Base-by-base conservation (phyloP, 2,888 invertebrate species). In the Agapetus fuscipes region DNA sequence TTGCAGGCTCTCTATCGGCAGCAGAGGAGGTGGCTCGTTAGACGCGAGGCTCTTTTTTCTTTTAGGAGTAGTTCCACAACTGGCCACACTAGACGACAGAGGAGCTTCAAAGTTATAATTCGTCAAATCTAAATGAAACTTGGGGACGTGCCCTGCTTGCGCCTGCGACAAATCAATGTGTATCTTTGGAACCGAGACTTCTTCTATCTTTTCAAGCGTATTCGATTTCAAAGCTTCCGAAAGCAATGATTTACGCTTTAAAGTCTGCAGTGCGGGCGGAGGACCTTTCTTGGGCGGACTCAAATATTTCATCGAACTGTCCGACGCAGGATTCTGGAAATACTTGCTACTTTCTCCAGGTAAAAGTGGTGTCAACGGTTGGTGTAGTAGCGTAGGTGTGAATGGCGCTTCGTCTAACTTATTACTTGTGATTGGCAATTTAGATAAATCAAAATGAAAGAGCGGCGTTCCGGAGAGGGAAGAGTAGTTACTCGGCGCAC, bases 1-100 rank as follows among this genome's bases (percentile, higher is more conserved):
- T 43, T 68, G 68, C 0, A 59, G 13, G 2, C 29, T 9, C n/a
- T 9, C 34, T 2, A 48, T 46, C 12, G 48, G 48, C 20, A 48
- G 13, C 20, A 48, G 25, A 12, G 37, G 34, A 9, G 46, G 48
- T 7, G 48, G 48, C 27, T 48, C 44, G 20, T 40, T 41, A 1
- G 31, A 9, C 13, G 25, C 17, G 12, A 29, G 13, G 3, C 30
- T 12, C 16, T 36, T 39, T 26, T 26, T 43, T 17, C 30, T 34
- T 30, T 38, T 41, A 14, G 27, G 7, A 5, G 10, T 27, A 11
- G 11, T 7, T 5, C 27, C 34, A 3, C 12, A n/a, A 34, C 40
- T 35, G 11, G 34, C 12, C n/a, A 13, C 16, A 7, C 14, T 20
- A 14, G n/a, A 7, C 5, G 20, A 32, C 3, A 14, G 12, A 6